Conservation (phyloP, 2,888 invertebrate genomes). For the Petrolisthes manimaculis region DNA sequence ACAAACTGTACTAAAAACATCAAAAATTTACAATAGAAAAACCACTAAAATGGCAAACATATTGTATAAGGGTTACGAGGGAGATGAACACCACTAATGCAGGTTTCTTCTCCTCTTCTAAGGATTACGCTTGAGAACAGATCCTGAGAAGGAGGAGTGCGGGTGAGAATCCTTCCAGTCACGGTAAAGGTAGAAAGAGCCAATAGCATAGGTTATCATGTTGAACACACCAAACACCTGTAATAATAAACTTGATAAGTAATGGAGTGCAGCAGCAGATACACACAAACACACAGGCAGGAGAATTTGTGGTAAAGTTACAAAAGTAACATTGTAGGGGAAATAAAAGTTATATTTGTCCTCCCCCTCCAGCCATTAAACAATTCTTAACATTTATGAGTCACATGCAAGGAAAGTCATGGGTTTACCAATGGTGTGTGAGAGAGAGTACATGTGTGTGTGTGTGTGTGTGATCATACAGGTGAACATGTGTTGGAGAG, state of each 20-base stretch:
- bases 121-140: slow-evolving; percentile 64
- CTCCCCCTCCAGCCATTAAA: too few species aligned
- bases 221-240: slow-evolving; percentile 66
- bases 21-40: neutral
- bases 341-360: too few species aligned
- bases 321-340: neutral
- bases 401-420: too few species aligned
- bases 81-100: neutral
- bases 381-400: too few species aligned
- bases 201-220: slow-evolving; percentile 60
- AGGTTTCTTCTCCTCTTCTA: slow-evolving; percentile 13
- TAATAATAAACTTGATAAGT: neutral
- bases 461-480: too few species aligned
- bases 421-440: too few species aligned
- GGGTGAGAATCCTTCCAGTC: slow-evolving; percentile 66
- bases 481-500: too few species aligned
- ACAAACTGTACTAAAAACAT: neutral
- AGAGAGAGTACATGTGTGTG: too few species aligned
- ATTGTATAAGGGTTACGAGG: neutral
- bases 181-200: slow-evolving; percentile 65
- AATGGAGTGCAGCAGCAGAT: neutral
- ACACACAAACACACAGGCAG: neutral
- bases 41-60: neutral
- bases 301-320: neutral
- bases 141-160: slow-evolving; percentile 61